Base-by-base conservation (phyloP, 2,888 invertebrate species). In the Teinopalpus imperialis region DNA sequence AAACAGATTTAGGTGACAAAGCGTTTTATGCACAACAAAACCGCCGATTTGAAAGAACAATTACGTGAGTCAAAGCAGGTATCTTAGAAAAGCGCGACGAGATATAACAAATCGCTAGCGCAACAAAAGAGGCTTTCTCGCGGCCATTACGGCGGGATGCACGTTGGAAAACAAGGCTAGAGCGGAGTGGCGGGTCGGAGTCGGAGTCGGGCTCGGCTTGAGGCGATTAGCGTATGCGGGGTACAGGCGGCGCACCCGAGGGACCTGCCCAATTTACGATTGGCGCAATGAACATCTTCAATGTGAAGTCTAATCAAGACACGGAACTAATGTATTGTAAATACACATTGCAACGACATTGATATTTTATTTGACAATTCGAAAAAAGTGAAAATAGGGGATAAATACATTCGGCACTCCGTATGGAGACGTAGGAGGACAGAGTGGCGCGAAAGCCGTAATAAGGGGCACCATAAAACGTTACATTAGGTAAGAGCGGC, bases 381-480 rank as follows among this genome's bases (percentile, higher is more conserved):
- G 18, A 16, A 39, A 14, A 29, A 31, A 9, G 18, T 12, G 24
- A 43, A 43, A 45, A 49, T 50, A 34, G 48, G n/a, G n/a, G 40
- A 78, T 72, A 74, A 74, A 78, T 74, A 77, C 73, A 69, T 71
- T 69, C 74, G 67, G 60, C 68, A 60, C 58, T 56, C 34, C 54
- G 55, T 56, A 57, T 53, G 59, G 57, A 63, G 57, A 60, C 63
- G 59, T 65, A 64, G 71, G 68, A 63, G 66, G 69, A 70, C 72
- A 69, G 69, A 67, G 66, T 68, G 69, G 72, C 66, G 69, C 69
- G 71, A 75, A 70, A 71, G 74, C 78, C 81, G 86, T 86, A 88
- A 88, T 87, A 87, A 87, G 87, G 83, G 81, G 76, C 63, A 82
- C 82, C 87, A 85, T 88, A 88, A 88, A 88, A 86, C 71, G 87